Conservation (phyloP, 2,888 invertebrate genomes). For the Steinernema hermaphroditum region DNA sequence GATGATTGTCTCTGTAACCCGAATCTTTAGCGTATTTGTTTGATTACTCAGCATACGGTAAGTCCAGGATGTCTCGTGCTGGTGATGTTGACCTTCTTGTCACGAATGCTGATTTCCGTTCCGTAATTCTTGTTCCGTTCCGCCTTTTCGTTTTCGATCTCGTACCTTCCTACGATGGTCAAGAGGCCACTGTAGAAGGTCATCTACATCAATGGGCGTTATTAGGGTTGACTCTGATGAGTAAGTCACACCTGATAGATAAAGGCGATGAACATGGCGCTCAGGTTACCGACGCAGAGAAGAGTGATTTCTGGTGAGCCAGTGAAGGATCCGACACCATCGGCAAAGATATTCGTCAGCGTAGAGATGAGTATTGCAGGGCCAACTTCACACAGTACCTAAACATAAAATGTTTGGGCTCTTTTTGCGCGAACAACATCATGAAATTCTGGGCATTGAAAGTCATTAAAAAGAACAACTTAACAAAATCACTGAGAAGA, state of each 20-base stretch:
- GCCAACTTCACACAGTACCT: constrained; percentile 61
- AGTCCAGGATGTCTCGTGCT: constrained; percentile 12
- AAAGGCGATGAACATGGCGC: constrained; percentile 61
- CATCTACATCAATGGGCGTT: constrained; percentile 46
- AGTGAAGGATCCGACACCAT: constrained; percentile 50
- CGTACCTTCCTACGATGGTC: constrained; percentile 50
- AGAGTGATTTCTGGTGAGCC: constrained; percentile 60
- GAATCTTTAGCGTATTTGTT: constrained; percentile 16
- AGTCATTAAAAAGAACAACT: not conserved
- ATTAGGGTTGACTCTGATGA: no score
- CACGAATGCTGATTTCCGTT: constrained; percentile 49
- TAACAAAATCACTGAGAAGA: no score
- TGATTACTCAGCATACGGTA: not conserved
- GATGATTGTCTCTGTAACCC: constrained; percentile 56
- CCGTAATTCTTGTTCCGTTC: constrained; percentile 40
- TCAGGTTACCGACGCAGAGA: constrained; percentile 61
- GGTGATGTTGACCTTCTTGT: constrained; percentile 39
- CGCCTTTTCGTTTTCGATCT: constrained; percentile 53
- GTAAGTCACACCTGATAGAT: constrained; percentile 62
- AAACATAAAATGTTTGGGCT: constrained; percentile 1
- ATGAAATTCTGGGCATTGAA: no score
- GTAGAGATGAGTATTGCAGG: constrained; percentile 63
- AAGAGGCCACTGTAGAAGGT: constrained; percentile 61
- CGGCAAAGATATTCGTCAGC: constrained; percentile 62
- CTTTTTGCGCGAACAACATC: no score